Evolutionary conservation across 2,888 invertebrate species (phyloP).

Genomic region (Ctena decussata): DNA sequence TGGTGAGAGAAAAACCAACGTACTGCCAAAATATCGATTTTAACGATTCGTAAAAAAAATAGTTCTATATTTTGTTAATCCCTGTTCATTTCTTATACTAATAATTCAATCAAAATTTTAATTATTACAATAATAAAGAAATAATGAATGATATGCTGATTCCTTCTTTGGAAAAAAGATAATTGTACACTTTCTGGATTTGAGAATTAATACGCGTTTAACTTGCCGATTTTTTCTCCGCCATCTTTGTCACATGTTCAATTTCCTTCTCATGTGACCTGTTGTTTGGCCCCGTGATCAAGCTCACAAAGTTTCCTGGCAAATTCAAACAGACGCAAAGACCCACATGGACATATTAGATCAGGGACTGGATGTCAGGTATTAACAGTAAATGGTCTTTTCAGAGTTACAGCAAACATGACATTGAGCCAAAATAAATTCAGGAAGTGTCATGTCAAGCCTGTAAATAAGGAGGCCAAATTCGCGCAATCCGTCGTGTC

Average conservation of each 20-base stretch:
- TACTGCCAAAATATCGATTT: too few relatives aligned
- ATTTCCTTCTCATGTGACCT: constrained; percentile 87
- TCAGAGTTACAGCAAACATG: background rate
- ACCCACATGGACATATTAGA: constrained; percentile 87
- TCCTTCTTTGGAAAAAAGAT: too few relatives aligned
- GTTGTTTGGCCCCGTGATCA: constrained; percentile 88
- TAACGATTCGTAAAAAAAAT: too few relatives aligned
- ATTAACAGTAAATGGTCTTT: constrained; percentile 53
- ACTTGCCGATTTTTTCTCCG: constrained; percentile 57
- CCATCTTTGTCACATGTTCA: constrained; percentile 87
- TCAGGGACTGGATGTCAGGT: constrained; percentile 86
- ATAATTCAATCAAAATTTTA: too few relatives aligned
- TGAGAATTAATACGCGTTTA: constrained; percentile 10
- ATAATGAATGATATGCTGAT: too few relatives aligned
- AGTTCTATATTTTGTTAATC: too few relatives aligned
- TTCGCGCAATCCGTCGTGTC: too few relatives aligned
- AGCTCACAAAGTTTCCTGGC: constrained; percentile 86
- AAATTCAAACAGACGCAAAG: constrained; percentile 86
- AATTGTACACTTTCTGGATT: too few relatives aligned
- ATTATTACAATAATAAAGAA: too few relatives aligned
- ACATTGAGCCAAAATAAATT: background rate
- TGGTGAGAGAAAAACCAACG: too few relatives aligned
- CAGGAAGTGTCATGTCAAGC: background rate
- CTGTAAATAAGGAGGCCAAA: too few relatives aligned
- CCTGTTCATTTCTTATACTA: too few relatives aligned